A percentile compares a stretch with the other conserved stretches of the same genome.
phyloP scores from a whole-genome alignment of 2,113 vertebrate genomes.

The Strix aluco region DNA sequence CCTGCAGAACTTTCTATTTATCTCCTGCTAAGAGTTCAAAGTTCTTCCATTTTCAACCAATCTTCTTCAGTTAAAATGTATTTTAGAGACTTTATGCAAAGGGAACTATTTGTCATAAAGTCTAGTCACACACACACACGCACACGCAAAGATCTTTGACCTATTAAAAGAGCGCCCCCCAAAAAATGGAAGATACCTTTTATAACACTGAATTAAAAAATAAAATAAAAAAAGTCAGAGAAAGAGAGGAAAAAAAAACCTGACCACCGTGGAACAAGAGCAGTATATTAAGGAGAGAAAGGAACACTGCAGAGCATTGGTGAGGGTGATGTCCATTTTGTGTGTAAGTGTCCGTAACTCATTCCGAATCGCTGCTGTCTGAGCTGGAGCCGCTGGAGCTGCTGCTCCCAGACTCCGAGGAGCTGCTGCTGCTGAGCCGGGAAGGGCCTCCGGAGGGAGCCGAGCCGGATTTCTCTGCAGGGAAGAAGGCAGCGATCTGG shows the following conservation, averaged over 20 bases:
- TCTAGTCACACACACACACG: conserved; percentile 36
- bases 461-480: conserved; percentile 82
- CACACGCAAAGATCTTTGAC: conserved; percentile 57
- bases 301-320: conserved; percentile 16
- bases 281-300: conserved; percentile 20
- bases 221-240: conserved; percentile 13
- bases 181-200: conserved; percentile 39
- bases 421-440: conserved; percentile 82
- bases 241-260: conserved; percentile 3
- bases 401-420: conserved; percentile 85
- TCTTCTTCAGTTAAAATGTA: background rate
- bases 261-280: conserved; percentile 58
- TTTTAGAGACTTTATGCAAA: conserved; percentile 63
- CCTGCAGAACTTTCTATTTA: background rate
- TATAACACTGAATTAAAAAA: conserved; percentile 70
- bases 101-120: conserved; percentile 47
- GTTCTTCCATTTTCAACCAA: conserved; percentile 1
- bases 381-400: conserved; percentile 88
- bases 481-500: background rate
- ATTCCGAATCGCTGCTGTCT: conserved; percentile 87
- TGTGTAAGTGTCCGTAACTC: background rate
- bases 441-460: conserved; percentile 81
- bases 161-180: conserved; percentile 36
- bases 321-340: background rate
- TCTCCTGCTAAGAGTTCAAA: conserved; percentile 24